Evolutionary conservation across 1,140 invertebrate species (phyloP).

Genomic region (Dryas iulia): DNA sequence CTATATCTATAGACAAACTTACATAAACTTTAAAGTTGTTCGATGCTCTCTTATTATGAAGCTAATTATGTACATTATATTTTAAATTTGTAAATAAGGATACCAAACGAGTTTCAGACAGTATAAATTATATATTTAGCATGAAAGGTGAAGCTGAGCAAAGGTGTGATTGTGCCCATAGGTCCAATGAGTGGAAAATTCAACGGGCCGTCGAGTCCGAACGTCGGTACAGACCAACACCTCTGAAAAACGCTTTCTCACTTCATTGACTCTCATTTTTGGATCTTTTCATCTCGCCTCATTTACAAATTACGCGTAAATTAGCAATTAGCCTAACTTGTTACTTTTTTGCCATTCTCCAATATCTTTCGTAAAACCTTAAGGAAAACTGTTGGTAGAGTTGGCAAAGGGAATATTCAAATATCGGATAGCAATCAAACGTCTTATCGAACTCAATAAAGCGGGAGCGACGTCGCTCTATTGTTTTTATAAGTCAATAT

Average conservation of each 20-base stretch:
- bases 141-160: constrained; percentile 68
- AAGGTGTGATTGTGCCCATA: constrained; percentile 57
- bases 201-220: constrained; percentile 71
- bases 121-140: constrained; percentile 53
- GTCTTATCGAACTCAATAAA: constrained; percentile 51
- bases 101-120: constrained; percentile 19
- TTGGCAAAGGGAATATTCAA: constrained; percentile 6
- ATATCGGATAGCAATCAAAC: constrained; percentile 37
- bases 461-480: constrained; percentile 47
- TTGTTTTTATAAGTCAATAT: constrained; percentile 78
- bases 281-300: constrained; percentile 75
- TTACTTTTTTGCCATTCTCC: neutral
- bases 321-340: constrained; percentile 15
- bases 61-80: neutral
- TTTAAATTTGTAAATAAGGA: neutral
- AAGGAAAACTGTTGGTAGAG: neutral
- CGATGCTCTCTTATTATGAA: neutral
- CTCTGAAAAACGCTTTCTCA: constrained; percentile 76
- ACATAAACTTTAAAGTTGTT: too few relatives aligned
- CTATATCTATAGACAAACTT: too few relatives aligned
- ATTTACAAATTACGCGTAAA: constrained; percentile 63
- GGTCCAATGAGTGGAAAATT: constrained; percentile 75
- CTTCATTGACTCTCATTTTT: constrained; percentile 73
- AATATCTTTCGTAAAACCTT: neutral
- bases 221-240: constrained; percentile 72